phyloP scores from a whole-genome alignment of 2,888 invertebrate species.

The Phania funesta region DNA sequence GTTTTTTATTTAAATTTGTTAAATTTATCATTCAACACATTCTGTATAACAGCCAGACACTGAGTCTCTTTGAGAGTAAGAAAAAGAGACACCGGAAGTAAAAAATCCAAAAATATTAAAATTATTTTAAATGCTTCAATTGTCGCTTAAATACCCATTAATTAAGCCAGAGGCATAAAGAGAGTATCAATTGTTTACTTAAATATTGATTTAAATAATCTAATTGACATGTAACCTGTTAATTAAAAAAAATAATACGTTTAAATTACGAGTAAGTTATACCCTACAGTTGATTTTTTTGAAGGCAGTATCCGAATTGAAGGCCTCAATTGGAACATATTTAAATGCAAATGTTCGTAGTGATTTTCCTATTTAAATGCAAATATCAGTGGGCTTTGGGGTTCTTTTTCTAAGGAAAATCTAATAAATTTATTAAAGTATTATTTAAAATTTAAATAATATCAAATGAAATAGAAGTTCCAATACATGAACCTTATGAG shows the following conservation, averaged over 20 bases:
- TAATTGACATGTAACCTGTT: neutral
- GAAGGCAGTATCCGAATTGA: neutral
- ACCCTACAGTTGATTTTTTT: neutral
- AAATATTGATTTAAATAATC: slow-evolving; percentile 1
- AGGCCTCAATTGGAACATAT: too few species aligned
- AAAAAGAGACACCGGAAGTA: slow-evolving; percentile 56
- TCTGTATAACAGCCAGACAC: slow-evolving; percentile 1
- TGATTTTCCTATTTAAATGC: too few species aligned
- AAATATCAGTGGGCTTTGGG: too few species aligned
- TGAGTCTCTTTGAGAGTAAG: slow-evolving; percentile 19
- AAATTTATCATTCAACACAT: slow-evolving; percentile 14
- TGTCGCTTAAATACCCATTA: neutral
- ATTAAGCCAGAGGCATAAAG: too few species aligned
- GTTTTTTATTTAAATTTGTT: neutral
- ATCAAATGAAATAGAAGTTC: too few species aligned
- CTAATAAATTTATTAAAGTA: too few species aligned
- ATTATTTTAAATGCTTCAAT: slow-evolving; percentile 29
- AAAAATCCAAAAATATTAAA: slow-evolving; percentile 44
- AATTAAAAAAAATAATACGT: neutral
- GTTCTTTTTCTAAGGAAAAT: too few species aligned
- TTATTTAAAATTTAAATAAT: too few species aligned
- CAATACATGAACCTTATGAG: too few species aligned
- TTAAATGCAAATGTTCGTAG: too few species aligned
- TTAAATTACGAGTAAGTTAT: neutral
- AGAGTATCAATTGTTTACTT: slow-evolving; percentile 17